Base-by-base conservation (phyloP, 2,888 invertebrate species). In the Augiades crinisus region DNA sequence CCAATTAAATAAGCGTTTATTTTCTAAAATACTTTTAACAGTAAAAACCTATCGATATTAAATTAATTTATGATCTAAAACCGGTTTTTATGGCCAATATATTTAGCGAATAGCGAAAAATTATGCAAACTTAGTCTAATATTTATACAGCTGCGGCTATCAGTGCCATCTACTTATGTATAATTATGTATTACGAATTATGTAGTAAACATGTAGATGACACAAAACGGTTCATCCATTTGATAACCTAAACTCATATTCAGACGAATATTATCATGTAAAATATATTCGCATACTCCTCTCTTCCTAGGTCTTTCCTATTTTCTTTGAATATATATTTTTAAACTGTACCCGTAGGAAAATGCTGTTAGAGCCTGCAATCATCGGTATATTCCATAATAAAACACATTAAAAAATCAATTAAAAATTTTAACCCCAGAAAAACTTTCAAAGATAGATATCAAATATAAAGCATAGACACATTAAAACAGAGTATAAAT, bases 71-170 rank as follows among this genome's bases (percentile, higher is more conserved):
- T 41, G 41, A 10, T 5, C 16, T 5, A 41, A 10, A 41, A 10
- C 17, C 10, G 30, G 13, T 12, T 19, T 72, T 64, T 70, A 70
- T 62, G 59, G 60, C 56, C 60, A 61, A 61, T 66, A 60, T 64
- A 66, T 69, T 69, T 68, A 67, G 57, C 47, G 55, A 53, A 58
- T 58, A 62, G 66, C 67, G 67, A 73, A 66, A 70, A 75, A 75
- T 77, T 78, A 80, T 77, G 71, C 68, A 69, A 71, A 75, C 56
- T 56, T 59, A 60, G 54, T 50, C 56, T 54, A 47, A 57, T 65
- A 64, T 64, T 62, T 60, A 68, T 64, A 59, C 57, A 62, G 60
- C 58, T 57, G 53, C 49, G 57, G 54, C 52, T 55, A 55, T 58
- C 22, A 54, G 47, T 55, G 58, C 53, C 57, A 65, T 60, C 59